A percentile compares a stretch with the other conserved stretches of the same genome.
phyloP scores from a whole-genome alignment of 1,140 invertebrate genomes.

The Neelides sp. region DNA sequence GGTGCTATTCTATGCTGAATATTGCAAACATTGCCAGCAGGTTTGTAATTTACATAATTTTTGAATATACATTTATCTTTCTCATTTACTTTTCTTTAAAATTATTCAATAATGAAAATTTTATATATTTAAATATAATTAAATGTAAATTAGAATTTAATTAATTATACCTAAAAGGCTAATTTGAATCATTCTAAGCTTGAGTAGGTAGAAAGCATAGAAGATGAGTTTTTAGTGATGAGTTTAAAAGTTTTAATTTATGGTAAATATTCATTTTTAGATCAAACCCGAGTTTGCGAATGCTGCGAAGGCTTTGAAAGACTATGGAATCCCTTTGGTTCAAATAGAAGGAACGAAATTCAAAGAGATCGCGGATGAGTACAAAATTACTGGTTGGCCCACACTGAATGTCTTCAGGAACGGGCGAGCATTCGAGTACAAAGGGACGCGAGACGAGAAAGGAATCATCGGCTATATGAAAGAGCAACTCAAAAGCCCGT shows the following conservation, averaged over 20 bases:
- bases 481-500: constrained; percentile 41
- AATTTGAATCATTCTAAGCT: too few relatives aligned
- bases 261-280: constrained; percentile 24
- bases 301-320: constrained; percentile 38
- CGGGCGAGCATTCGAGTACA: constrained; percentile 41
- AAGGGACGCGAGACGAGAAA: constrained; percentile 39
- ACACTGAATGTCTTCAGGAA: constrained; percentile 39
- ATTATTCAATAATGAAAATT: constrained; percentile 1
- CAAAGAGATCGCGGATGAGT: constrained; percentile 37
- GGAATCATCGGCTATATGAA: constrained; percentile 43
- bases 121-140: constrained; percentile 7
- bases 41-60: too few relatives aligned
- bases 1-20: constrained; percentile 51
- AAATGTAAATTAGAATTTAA: too few relatives aligned
- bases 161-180: too few relatives aligned
- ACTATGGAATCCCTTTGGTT: constrained; percentile 37
- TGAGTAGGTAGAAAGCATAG: too few relatives aligned
- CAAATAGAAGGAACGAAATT: constrained; percentile 42
- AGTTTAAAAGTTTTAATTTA: too few relatives aligned
- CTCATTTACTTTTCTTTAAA: too few relatives aligned
- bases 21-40: constrained; percentile 39
- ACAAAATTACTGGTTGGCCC: constrained; percentile 40
- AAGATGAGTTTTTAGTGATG: too few relatives aligned
- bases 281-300: constrained; percentile 42
- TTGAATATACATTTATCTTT: too few relatives aligned